These are phyloP conservation scores for Embiotoca jacksoni DNA, from an alignment of 2,113 vertebrate genomes.

Conservation along the genomic window DNA sequence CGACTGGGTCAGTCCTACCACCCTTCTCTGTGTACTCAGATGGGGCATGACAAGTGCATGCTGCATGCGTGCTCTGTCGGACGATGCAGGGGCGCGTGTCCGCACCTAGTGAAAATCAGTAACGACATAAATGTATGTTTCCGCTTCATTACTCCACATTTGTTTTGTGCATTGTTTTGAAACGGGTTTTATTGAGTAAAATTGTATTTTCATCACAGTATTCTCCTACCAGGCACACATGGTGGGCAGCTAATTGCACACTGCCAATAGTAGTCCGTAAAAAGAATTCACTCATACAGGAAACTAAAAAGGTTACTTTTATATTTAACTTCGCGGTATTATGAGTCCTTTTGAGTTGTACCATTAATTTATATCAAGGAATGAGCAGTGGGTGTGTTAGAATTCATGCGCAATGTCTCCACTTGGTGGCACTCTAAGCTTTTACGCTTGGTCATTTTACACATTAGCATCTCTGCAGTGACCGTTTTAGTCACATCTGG, in stretches of 20 bases:
- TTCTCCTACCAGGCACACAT: background rate
- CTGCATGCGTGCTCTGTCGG: slow-evolving; percentile 29
- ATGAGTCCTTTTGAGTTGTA: background rate
- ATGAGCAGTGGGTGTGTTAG: background rate
- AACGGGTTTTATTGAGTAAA: slow-evolving; percentile 19
- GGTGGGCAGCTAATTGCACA: background rate
- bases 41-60: slow-evolving; percentile 54
- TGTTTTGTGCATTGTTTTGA: background rate
- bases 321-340: background rate
- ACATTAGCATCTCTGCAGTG: background rate
- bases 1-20: slow-evolving; percentile 23
- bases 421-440: slow-evolving; percentile 34
- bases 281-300: background rate
- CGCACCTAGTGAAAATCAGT: background rate
- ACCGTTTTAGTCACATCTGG: too few species aligned
- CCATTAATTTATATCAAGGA: slow-evolving; percentile 2
- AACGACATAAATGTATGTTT: background rate
- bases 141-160: background rate
- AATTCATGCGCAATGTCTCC: slow-evolving; percentile 8
- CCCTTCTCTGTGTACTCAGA: slow-evolving; percentile 40
- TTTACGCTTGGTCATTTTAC: background rate
- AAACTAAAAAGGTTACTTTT: background rate
- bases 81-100: slow-evolving; percentile 24
- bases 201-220: background rate
- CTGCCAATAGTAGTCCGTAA: background rate